Conservation (phyloP, 2,888 invertebrate species). For the Willowsia nigromaculata region DNA sequence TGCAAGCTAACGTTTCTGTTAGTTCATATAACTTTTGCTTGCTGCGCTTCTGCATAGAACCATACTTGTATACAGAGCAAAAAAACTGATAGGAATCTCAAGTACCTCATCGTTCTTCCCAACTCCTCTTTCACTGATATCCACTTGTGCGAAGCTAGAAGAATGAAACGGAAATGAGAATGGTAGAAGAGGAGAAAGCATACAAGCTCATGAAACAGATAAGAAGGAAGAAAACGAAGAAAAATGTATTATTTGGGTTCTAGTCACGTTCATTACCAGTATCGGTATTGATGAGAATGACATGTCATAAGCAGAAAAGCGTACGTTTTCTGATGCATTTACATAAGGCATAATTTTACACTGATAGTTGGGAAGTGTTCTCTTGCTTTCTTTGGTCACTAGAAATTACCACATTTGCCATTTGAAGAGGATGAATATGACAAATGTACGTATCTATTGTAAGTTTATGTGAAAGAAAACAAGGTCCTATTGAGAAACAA, state of each 20-base stretch:
- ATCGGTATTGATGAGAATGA: slow-evolving; percentile 46
- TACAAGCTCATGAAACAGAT: too few species aligned
- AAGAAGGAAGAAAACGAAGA: background rate
- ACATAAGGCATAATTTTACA: too few species aligned
- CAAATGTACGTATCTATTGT: too few species aligned
- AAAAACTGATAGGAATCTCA: slow-evolving; percentile 60
- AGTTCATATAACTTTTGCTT: slow-evolving; percentile 5
- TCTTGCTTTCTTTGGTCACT: too few species aligned
- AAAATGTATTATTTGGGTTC: slow-evolving; percentile 13
- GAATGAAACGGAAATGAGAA: slow-evolving; percentile 28
- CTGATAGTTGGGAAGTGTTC: too few species aligned
- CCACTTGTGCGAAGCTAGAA: slow-evolving; percentile 45
- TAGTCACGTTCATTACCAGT: slow-evolving; percentile 51
- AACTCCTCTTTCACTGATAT: slow-evolving; percentile 54
- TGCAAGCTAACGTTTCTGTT: background rate
- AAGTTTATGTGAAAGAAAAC: too few species aligned
- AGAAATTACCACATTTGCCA: too few species aligned
- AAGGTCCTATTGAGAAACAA: too few species aligned
- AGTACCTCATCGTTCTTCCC: slow-evolving; percentile 61
- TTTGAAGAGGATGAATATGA: too few species aligned
- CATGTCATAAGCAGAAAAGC: slow-evolving; percentile 10
- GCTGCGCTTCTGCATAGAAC: background rate
- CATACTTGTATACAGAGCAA: background rate
- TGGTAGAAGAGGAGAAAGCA: background rate
- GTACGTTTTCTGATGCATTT: too few species aligned